Evolutionary conservation across 2,113 vertebrate genomes (phyloP).

Genomic region (Cyprinodon tularosa): DNA sequence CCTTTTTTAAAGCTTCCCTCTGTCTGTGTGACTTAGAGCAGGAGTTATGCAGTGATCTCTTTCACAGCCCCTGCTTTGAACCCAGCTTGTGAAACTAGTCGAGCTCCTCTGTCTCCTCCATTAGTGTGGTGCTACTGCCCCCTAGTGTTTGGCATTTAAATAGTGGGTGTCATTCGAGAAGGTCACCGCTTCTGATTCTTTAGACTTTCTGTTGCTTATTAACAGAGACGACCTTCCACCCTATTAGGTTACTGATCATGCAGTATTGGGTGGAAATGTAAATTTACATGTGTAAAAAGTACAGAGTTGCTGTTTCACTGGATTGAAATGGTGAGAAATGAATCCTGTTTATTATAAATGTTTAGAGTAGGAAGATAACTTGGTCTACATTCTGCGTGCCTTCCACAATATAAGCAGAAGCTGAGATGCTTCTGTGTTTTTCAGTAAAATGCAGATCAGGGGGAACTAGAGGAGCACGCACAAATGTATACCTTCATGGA

Average conservation of each 20-base stretch:
- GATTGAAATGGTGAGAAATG: conserved; percentile 17
- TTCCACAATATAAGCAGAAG: conserved; percentile 11
- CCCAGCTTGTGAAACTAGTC: conserved; percentile 23
- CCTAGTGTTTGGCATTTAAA: conserved; percentile 71
- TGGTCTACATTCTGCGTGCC: conserved; percentile 13
- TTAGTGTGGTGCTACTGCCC: conserved; percentile 75
- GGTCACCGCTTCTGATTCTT: conserved; percentile 56
- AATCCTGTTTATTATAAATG: conserved; percentile 15
- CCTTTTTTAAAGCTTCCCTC: not conserved
- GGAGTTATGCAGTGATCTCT: conserved; percentile 34
- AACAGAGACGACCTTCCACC: conserved; percentile 15
- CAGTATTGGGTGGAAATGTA: conserved; percentile 1
- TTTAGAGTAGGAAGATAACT: conserved; percentile 22
- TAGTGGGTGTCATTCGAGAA: conserved; percentile 50
- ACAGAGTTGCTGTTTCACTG: conserved; percentile 14
- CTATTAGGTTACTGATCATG: not conserved
- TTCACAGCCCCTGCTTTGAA: conserved; percentile 29
- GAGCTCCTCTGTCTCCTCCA: conserved; percentile 15
- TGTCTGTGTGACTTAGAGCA: conserved; percentile 7
- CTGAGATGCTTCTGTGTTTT: conserved; percentile 21
- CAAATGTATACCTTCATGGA: conserved; percentile 43
- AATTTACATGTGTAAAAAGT: not conserved
- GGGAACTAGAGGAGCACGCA: conserved; percentile 7
- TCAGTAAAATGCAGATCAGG: conserved; percentile 18
- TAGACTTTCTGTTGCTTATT: conserved; percentile 30